These are phyloP conservation scores for Camponotus floridanus DNA, from an alignment of 1,140 invertebrate genomes.

Conservation along the genomic window DNA sequence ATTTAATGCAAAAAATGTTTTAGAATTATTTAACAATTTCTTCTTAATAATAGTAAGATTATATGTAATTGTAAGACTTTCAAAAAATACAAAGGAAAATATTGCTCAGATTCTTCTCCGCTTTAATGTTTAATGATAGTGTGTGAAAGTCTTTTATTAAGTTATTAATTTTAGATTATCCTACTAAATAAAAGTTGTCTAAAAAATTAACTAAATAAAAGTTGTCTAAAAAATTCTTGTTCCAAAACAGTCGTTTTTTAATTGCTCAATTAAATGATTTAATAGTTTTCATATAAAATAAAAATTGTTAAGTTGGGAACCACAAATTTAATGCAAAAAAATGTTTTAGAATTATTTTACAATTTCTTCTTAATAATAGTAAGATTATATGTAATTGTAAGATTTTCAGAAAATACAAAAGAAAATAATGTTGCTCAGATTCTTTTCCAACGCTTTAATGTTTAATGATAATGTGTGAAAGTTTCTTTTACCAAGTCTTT, in stretches of 20 bases:
- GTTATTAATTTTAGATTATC: neutral
- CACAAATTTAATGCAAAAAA: neutral
- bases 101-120: neutral
- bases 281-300: neutral
- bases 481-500: neutral
- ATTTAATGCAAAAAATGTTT: neutral
- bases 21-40: neutral
- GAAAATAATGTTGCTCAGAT: neutral
- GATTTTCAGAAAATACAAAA: neutral
- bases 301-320: constrained; percentile 12
- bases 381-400: neutral
- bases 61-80: neutral
- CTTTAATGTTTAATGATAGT: neutral
- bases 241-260: no score
- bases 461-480: neutral
- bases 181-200: neutral
- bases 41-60: neutral
- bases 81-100: neutral
- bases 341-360: neutral
- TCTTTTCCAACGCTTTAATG: neutral
- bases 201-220: neutral
- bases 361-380: neutral
- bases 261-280: no score
- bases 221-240: no score
- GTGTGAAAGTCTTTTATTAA: neutral